phyloP scores from a whole-genome alignment of 2,797 vertebrate species.

The Neopelma chrysocephalum region DNA sequence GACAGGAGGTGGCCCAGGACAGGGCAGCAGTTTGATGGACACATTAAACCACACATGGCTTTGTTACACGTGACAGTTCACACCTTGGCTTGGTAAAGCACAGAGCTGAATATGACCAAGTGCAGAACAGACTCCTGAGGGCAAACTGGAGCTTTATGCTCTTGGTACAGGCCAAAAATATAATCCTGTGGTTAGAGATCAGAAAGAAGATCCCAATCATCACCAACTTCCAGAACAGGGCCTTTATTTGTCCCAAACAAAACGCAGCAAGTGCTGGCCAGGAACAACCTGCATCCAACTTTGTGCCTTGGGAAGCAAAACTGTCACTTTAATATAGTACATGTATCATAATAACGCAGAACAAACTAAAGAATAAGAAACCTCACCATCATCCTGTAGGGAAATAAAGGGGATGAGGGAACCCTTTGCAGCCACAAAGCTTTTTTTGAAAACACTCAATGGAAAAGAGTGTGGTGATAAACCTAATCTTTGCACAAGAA shows the following conservation, averaged over 20 bases:
- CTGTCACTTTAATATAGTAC: background rate
- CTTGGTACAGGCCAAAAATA: background rate
- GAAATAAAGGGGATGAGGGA: background rate
- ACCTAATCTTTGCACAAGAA: background rate
- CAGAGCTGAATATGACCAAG: background rate
- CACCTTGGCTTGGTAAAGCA: background rate
- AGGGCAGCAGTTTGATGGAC: background rate
- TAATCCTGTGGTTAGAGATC: background rate
- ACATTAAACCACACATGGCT: background rate
- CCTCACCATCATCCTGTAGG: background rate
- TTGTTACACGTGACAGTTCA: fast-evolving
- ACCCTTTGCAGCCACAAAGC: background rate
- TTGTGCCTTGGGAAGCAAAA: background rate
- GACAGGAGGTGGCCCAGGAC: no score
- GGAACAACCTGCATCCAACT: background rate
- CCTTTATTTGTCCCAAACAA: background rate
- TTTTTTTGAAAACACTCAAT: background rate
- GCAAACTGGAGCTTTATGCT: background rate
- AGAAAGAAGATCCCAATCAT: background rate
- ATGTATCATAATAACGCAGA: background rate
- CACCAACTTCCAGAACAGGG: background rate
- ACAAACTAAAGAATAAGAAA: background rate
- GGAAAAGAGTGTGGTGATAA: background rate
- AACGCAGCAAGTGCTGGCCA: fast-evolving
- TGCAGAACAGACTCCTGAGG: fast-evolving